Evolutionary conservation across 2,113 vertebrate species (phyloP).

Genomic region (Genyomyrus donnyi): DNA sequence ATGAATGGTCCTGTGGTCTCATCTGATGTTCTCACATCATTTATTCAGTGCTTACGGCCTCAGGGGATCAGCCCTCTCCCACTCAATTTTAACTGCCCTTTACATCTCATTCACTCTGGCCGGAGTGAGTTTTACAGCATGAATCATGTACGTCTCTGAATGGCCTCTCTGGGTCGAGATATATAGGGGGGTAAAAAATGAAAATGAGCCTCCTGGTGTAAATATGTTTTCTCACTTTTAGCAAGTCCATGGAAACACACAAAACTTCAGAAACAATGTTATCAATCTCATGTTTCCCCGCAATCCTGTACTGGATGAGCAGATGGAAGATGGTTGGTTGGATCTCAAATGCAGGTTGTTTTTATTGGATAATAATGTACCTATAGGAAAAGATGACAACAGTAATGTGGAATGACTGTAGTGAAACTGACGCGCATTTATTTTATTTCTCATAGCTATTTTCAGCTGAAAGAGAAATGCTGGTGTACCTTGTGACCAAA

Average conservation of each 20-base stretch:
- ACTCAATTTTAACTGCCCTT: slow-evolving; percentile 48
- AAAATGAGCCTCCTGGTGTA: neutral
- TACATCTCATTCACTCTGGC: slow-evolving; percentile 28
- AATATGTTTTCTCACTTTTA: slow-evolving; percentile 17
- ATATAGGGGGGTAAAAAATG: slow-evolving; percentile 27
- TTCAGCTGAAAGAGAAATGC: neutral
- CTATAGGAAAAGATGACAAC: neutral
- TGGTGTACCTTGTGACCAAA: neutral
- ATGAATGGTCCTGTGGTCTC: slow-evolving; percentile 32
- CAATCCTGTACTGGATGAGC: neutral
- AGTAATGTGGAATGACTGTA: neutral
- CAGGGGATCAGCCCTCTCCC: slow-evolving; percentile 30
- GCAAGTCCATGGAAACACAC: slow-evolving; percentile 23
- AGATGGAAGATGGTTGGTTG: neutral
- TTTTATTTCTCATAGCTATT: neutral
- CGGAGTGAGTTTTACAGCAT: slow-evolving; percentile 40
- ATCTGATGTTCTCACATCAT: slow-evolving; percentile 40
- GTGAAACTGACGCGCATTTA: neutral
- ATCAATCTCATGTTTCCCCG: neutral
- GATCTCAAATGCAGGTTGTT: neutral
- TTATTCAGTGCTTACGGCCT: slow-evolving; percentile 40
- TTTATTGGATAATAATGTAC: neutral
- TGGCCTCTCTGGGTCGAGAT: slow-evolving; percentile 33
- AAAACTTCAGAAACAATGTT: neutral
- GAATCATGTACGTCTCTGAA: slow-evolving; percentile 46